Evolutionary conservation across 64 coral and sea anemone genomes (phyloP), one percentile per base, ranked within the genome.

Genomic region (Cladopsammia gracilis): DNA sequence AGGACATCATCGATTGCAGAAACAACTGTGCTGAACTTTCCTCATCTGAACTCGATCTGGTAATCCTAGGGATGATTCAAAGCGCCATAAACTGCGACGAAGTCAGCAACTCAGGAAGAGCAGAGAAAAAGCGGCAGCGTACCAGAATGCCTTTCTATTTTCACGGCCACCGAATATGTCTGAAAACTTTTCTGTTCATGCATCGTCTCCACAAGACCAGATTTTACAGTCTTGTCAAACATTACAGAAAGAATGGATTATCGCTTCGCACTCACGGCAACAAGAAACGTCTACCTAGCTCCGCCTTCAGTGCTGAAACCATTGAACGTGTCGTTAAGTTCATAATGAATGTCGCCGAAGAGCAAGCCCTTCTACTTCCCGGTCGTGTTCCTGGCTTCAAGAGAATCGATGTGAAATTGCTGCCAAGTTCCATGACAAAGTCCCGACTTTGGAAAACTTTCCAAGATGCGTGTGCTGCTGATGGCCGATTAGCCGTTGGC

Each of bases 361-460:
- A 91, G 15, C 77, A 91, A 57, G 89, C 89, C 18, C 77, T 91
- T 58, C 3, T 91, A 25, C 56, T 73, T 49, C 89, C 77, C 15
- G 77, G 89, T 20, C 65, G 78, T 51, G 89, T 91, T 72, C 89
- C 89, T 43, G 89, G 89, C 20, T 91, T 91, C 25, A 91, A 91
- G n/a, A 68, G 78, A 44, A 83, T 71, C 20, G 77, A 91, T 48
- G 65, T 91, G 15, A 81, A 58, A 66, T 64, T 91, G 24, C 52
- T 91, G 51, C 77, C 89, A 51, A 78, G 73, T 48, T 52, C 51
- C 10, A 58, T 89, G 18, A 77, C 86, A 76, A 89, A 77, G 45
- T 62, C 52, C 18, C 57, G 48, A 43, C 25, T 89, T 13, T 89
- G 86, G 86, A 89, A 58, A 76, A 15, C 16, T 48, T 88, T 72